phyloP scores from a whole-genome alignment of 2,113 vertebrate genomes.

The Meleagris gallopavo region DNA sequence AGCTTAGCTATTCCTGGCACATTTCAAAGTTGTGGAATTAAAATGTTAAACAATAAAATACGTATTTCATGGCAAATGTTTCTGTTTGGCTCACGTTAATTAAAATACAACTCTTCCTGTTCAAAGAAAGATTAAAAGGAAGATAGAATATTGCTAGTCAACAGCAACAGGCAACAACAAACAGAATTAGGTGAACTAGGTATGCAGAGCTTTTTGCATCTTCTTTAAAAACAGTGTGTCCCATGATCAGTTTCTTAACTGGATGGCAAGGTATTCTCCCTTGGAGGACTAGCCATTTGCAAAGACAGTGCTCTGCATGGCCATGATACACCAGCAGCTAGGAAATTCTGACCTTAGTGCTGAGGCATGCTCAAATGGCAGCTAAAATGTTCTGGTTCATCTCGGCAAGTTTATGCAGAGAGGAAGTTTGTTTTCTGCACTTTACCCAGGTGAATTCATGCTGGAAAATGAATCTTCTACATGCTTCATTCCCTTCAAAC shows the following conservation, averaged over 20 bases:
- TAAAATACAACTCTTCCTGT: not conserved
- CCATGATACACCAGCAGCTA: not conserved
- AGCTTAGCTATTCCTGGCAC: conserved; percentile 26
- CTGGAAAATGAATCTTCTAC: not conserved
- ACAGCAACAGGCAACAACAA: not conserved
- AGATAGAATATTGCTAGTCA: not conserved
- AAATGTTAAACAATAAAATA: conserved; percentile 31
- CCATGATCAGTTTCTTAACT: not conserved
- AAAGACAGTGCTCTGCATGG: not conserved
- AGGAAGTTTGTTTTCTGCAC: not conserved
- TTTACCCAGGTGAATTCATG: not conserved
- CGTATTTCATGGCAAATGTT: not conserved
- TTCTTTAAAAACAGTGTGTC: not conserved
- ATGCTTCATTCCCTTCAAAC: not conserved
- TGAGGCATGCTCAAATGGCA: not conserved
- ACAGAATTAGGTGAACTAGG: not conserved
- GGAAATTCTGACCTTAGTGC: not conserved
- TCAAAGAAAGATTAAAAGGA: not conserved
- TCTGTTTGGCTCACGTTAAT: conserved; percentile 1
- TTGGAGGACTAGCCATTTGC: not conserved
- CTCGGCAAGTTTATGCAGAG: not conserved
- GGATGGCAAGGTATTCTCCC: not conserved
- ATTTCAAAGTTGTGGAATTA: conserved; percentile 20
- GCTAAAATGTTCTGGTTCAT: not conserved
- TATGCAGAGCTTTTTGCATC: not conserved